phyloP scores from a whole-genome alignment of 2,888 invertebrate genomes.

The Anticlea derivata region DNA sequence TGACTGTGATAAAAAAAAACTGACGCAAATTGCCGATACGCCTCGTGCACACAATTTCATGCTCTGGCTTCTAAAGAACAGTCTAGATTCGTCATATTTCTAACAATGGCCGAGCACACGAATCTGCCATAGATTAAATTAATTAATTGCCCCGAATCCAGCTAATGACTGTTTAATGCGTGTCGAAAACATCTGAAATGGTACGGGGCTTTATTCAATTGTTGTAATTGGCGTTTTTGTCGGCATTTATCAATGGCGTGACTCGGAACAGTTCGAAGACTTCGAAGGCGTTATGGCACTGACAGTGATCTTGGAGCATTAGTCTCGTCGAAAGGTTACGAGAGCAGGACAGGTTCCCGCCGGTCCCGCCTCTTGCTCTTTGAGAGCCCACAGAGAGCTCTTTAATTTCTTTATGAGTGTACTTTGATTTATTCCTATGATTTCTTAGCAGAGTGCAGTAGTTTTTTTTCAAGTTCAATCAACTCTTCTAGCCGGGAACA shows the following conservation, averaged over 20 bases:
- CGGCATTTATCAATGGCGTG: conserved; percentile 52
- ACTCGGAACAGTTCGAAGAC: conserved; percentile 31
- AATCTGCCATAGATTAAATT: conserved; percentile 56
- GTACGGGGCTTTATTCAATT: conserved; percentile 56
- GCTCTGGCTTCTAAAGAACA: conserved; percentile 72
- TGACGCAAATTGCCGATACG: conserved; percentile 83
- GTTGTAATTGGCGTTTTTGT: conserved; percentile 66
- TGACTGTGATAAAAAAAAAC: conserved; percentile 80
- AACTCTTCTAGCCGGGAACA: conserved; percentile 41
- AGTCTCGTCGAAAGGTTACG: conserved; percentile 55
- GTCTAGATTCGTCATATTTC: conserved; percentile 78
- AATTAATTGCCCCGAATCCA: conserved; percentile 59
- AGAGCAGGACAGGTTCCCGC: conserved; percentile 35
- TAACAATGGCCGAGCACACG: conserved; percentile 53
- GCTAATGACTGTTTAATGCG: conserved; percentile 66
- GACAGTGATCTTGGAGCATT: conserved; percentile 58
- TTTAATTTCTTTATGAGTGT: conserved; percentile 22
- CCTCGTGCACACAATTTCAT: conserved; percentile 83
- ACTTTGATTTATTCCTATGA: conserved; percentile 28
- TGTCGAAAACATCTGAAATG: conserved; percentile 49
- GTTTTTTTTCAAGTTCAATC: conserved; percentile 33
- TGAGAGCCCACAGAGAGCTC: conserved; percentile 8
- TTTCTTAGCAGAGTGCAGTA: conserved; percentile 25
- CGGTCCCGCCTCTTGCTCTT: conserved; percentile 18
- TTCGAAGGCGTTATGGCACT: conserved; percentile 48